Evolutionary conservation across 1,140 invertebrate species (phyloP).

Genomic region (Aphaenogaster ashmeadi): DNA sequence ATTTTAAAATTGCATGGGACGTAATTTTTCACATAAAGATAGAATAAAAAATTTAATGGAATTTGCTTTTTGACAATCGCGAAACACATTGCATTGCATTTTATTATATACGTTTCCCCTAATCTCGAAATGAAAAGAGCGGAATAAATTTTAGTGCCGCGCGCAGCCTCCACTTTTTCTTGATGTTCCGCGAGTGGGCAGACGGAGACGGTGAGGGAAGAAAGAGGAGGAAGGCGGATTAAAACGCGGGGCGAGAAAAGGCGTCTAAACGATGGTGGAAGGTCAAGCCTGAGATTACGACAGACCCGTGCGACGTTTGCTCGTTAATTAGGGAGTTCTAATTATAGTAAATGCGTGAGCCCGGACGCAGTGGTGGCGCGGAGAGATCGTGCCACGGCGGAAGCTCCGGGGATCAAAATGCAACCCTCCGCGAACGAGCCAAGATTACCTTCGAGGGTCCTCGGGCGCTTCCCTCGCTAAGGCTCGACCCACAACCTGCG

Average conservation of each 20-base stretch:
- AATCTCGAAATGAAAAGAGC: constrained; percentile 57
- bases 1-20: background rate
- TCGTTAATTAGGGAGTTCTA: constrained; percentile 81
- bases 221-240: constrained; percentile 20
- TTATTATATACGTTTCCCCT: constrained; percentile 18
- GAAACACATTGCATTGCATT: background rate
- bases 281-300: constrained; percentile 77
- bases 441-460: constrained; percentile 85
- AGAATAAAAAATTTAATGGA: background rate
- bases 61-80: background rate
- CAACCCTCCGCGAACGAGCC: constrained; percentile 81
- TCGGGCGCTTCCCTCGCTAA: constrained; percentile 74
- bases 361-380: constrained; percentile 66
- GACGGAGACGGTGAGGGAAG: background rate
- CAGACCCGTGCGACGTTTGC: constrained; percentile 76
- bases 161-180: constrained; percentile 36
- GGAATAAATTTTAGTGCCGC: constrained; percentile 31
- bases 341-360: constrained; percentile 81
- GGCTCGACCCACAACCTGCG: constrained; percentile 71
- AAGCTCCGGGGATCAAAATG: constrained; percentile 85
- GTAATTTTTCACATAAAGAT: background rate
- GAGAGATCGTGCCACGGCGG: constrained; percentile 83
- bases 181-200: constrained; percentile 3
- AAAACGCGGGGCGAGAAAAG: constrained; percentile 61
- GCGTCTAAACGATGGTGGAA: constrained; percentile 72